Percentiles rank a stretch among this genome's conserved stretches.
phyloP scores from a whole-genome alignment of 2,888 invertebrate genomes.

The Pachycephus smyrnensis region DNA sequence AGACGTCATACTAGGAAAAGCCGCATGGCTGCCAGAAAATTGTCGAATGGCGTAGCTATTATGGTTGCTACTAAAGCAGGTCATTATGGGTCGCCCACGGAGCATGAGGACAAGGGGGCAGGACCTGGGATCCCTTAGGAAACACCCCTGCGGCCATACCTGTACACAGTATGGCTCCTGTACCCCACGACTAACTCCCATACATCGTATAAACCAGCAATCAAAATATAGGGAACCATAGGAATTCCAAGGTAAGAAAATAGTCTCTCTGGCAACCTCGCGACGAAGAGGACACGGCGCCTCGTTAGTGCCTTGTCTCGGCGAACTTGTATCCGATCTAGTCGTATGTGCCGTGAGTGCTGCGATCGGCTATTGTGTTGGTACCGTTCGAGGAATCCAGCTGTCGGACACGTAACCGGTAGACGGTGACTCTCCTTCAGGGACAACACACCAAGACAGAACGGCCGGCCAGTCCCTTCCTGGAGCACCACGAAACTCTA shows the following conservation, averaged over 20 bases:
- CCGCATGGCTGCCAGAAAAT: neutral
- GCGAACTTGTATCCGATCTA: constrained; percentile 38
- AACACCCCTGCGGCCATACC: constrained; percentile 65
- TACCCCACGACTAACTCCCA: constrained; percentile 17
- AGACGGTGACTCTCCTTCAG: neutral
- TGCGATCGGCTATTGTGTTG: constrained; percentile 49
- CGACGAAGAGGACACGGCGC: constrained; percentile 39
- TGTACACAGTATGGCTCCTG: constrained; percentile 56
- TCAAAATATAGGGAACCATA: constrained; percentile 49
- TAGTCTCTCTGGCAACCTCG: constrained; percentile 53
- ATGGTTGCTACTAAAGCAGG: constrained; percentile 41
- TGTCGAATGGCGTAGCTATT: constrained; percentile 28
- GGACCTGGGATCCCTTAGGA: constrained; percentile 52
- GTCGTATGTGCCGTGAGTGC: constrained; percentile 49
- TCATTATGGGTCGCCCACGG: constrained; percentile 37
- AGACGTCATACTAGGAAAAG: neutral
- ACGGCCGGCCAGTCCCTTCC: neutral
- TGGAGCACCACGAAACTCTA: neutral
- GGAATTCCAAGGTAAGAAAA: constrained; percentile 38
- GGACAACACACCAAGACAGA: neutral
- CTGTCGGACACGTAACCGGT: constrained; percentile 2
- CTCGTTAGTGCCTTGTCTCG: constrained; percentile 52
- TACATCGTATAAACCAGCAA: constrained; percentile 41
- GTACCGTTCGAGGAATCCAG: constrained; percentile 2
- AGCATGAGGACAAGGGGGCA: constrained; percentile 49